Conservation (phyloP, 35 echinoderm and acorn worm genomes). For the Holothuria glaberrima region DNA sequence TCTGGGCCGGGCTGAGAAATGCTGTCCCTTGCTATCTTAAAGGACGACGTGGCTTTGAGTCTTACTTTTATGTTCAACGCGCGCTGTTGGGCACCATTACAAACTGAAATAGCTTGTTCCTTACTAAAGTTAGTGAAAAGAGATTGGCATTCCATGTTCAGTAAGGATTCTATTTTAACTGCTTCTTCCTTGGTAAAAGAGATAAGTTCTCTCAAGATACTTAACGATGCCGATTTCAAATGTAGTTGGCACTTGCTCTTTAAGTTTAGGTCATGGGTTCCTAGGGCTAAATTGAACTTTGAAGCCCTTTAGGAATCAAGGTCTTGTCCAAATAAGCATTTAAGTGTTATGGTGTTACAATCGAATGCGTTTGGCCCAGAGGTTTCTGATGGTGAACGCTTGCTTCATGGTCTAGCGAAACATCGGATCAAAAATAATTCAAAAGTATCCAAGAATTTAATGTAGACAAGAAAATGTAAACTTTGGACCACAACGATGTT, state of each 20-base stretch:
- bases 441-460: not conserved
- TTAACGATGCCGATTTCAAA: not conserved
- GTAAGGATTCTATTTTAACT: not conserved
- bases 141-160: not conserved
- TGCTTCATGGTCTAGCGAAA: not conserved
- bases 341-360: not conserved
- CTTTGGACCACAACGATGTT: too few species aligned
- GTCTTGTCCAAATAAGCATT: constrained; percentile 4
- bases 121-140: not conserved
- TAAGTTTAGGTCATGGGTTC: not conserved
- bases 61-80: too few species aligned
- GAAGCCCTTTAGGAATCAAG: not conserved
- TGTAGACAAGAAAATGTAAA: not conserved
- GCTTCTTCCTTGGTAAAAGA: constrained; percentile 5
- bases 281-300: not conserved
- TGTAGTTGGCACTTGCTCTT: not conserved
- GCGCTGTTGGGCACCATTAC: too few species aligned
- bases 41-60: too few species aligned
- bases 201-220: too few species aligned
- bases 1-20: too few species aligned
- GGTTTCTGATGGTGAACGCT: not conserved
- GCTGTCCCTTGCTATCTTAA: too few species aligned
- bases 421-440: constrained; percentile 1
- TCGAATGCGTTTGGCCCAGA: not conserved
- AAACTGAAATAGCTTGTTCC: too few species aligned